Conservation (phyloP, 2,888 invertebrate genomes). For the Drosophila rubida region DNA sequence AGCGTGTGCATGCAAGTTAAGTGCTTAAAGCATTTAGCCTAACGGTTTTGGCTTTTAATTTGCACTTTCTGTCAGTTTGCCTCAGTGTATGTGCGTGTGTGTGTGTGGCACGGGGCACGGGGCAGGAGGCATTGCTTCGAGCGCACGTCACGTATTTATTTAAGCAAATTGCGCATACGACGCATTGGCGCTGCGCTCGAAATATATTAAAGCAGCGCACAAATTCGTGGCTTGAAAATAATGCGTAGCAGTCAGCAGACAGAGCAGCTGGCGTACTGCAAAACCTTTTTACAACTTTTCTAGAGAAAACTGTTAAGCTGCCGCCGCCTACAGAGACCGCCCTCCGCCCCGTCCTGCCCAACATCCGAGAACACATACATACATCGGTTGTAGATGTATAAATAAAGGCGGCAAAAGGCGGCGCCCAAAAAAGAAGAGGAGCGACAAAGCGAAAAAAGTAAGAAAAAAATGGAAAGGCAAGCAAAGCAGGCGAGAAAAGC, state of each 20-base stretch:
- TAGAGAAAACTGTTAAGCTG: slow-evolving; percentile 64
- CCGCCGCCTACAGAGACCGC: slow-evolving; percentile 18
- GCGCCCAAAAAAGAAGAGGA: slow-evolving; percentile 30
- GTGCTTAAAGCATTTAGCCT: slow-evolving; percentile 76
- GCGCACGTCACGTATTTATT: slow-evolving; percentile 66
- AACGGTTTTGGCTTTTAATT: slow-evolving; percentile 70
- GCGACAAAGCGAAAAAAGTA: slow-evolving; percentile 22
- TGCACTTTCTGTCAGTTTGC: slow-evolving; percentile 46
- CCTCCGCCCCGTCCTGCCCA: neutral
- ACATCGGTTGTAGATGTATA: slow-evolving; percentile 28
- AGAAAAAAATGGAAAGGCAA: slow-evolving; percentile 35
- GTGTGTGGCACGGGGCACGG: neutral
- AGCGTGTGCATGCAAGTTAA: slow-evolving; percentile 63
- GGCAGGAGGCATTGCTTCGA: neutral
- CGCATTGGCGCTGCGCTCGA: slow-evolving; percentile 47
- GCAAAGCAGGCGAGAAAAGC: slow-evolving; percentile 61
- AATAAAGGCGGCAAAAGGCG: slow-evolving; percentile 56
- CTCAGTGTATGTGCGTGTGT: neutral
- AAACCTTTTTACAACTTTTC: slow-evolving; percentile 78
- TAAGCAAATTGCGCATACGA: slow-evolving; percentile 72
- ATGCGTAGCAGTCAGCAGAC: slow-evolving; percentile 25
- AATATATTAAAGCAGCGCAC: slow-evolving; percentile 58
- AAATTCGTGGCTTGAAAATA: slow-evolving; percentile 15
- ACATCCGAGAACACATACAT: slow-evolving; percentile 5
- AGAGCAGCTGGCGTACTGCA: slow-evolving; percentile 62